A percentile compares a stretch with the other conserved stretches of the same genome.
These are phyloP conservation scores for Oasisia sp. DNA, from an alignment of 2,888 invertebrate species.

Conservation along the genomic window DNA sequence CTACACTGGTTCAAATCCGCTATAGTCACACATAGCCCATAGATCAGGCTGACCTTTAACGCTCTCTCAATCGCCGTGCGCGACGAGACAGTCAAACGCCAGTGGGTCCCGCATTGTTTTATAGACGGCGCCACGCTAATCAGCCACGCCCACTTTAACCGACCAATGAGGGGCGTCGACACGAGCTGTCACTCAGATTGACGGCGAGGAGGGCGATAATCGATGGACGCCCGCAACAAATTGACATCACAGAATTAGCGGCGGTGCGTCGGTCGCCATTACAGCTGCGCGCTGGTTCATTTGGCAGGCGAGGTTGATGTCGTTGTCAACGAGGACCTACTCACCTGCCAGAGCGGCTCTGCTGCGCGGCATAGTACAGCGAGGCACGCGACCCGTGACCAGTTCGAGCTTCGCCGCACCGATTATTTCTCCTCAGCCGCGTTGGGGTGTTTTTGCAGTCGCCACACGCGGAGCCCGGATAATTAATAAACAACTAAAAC, in stretches of 20 bases:
- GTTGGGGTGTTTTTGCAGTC: not conserved
- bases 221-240: not conserved
- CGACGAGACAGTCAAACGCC: not conserved
- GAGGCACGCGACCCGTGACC: not conserved
- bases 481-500: not conserved
- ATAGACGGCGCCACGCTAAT: not conserved
- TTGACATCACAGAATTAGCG: not conserved
- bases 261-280: not conserved
- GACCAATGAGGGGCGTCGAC: not conserved
- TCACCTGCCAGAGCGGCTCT: not conserved
- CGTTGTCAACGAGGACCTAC: not conserved
- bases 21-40: not conserved
- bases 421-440: not conserved
- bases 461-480: not conserved
- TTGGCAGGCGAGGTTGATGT: not conserved
- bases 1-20: not conserved
- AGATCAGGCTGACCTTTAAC: not conserved
- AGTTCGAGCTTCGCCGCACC: too few relatives aligned
- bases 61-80: not conserved
- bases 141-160: not conserved
- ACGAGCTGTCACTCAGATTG: not conserved
- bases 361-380: too few relatives aligned
- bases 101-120: not conserved
- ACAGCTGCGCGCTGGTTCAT: conserved; percentile 1
- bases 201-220: not conserved